Evolutionary conservation across 2,797 vertebrate genomes (phyloP).

Genomic region (Rhyacichthys aspro): DNA sequence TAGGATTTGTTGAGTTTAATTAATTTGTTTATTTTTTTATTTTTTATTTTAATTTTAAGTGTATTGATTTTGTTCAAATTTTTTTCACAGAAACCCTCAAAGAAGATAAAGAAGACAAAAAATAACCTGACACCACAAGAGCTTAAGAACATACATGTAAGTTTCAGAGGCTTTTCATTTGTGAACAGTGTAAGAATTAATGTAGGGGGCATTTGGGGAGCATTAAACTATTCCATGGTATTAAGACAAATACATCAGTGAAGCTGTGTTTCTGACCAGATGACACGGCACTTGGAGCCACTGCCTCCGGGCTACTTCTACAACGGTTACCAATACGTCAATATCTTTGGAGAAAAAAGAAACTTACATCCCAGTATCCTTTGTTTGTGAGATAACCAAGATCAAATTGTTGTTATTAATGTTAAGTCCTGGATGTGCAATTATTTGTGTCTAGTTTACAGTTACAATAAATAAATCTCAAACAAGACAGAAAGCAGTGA

Average conservation of each 20-base stretch:
- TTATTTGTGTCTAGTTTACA: no score
- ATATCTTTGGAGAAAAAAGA: constrained; percentile 93
- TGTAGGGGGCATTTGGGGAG: no score
- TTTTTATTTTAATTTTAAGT: no score
- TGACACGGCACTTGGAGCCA: constrained; percentile 88
- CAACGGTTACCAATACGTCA: constrained; percentile 91
- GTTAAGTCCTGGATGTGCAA: no score
- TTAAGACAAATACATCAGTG: no score
- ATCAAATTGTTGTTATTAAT: background rate
- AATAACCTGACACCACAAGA: constrained; percentile 88
- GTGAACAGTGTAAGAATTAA: background rate
- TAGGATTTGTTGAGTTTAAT: no score
- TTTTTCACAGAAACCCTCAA: constrained; percentile 83
- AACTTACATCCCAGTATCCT: constrained; percentile 96
- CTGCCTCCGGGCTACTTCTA: constrained; percentile 94
- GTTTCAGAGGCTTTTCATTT: constrained; percentile 48
- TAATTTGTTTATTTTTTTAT: no score
- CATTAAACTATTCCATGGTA: no score
- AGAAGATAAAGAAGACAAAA: constrained; percentile 88
- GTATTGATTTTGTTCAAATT: no score
- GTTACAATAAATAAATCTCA: no score
- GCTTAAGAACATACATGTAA: constrained; percentile 92
- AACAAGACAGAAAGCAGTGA: no score
- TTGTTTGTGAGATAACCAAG: constrained; percentile 25
- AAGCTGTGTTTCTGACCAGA: constrained; percentile 67